These are phyloP conservation scores for Megamerina dolium DNA, from an alignment of 2,888 invertebrate species.

Conservation along the genomic window DNA sequence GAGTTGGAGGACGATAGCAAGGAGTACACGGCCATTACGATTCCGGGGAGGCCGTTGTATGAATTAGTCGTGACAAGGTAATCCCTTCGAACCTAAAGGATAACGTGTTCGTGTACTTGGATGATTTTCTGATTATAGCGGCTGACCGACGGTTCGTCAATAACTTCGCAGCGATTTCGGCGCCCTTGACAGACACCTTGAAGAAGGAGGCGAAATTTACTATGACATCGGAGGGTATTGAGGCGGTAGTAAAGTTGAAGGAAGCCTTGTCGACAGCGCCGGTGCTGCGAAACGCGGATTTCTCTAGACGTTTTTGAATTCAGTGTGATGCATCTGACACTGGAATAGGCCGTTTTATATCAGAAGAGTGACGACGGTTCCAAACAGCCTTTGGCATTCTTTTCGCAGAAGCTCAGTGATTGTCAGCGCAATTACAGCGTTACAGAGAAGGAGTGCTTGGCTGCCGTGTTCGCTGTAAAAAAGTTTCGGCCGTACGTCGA, in stretches of 20 bases:
- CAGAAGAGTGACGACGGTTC: background rate
- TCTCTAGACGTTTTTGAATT: background rate
- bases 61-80: slow-evolving; percentile 1
- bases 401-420: background rate
- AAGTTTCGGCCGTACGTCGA: slow-evolving; percentile 17
- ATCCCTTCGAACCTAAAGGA: background rate
- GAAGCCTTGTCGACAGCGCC: background rate
- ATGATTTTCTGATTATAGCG: slow-evolving; percentile 4
- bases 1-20: background rate
- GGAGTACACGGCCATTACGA: slow-evolving; percentile 2
- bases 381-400: background rate
- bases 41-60: slow-evolving; percentile 3
- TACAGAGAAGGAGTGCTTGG: too few species aligned
- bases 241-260: background rate
- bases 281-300: background rate
- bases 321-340: background rate
- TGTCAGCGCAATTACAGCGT: too few species aligned
- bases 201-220: too few species aligned
- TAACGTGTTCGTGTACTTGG: background rate
- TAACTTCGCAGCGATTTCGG: too few species aligned
- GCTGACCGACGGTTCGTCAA: too few species aligned
- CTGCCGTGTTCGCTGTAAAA: too few species aligned
- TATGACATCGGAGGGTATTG: background rate
- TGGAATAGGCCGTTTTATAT: background rate
- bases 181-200: too few species aligned